Evolutionary conservation across 1,140 invertebrate species (phyloP).

Genomic region (Bombus turneri): DNA sequence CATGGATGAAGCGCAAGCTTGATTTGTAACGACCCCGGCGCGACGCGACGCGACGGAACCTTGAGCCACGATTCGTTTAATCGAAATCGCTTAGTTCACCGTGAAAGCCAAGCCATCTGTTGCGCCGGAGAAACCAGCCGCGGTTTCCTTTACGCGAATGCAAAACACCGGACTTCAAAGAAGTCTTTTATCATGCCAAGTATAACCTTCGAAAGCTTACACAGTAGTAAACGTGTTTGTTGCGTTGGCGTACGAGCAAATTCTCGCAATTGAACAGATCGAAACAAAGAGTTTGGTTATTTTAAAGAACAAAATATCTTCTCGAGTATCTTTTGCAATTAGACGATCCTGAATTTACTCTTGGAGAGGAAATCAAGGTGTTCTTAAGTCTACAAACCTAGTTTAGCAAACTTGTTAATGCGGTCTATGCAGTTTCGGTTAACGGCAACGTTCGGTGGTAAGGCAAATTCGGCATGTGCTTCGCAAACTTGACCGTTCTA

Average conservation of each 20-base stretch:
- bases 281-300: not conserved
- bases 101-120: conserved; percentile 66
- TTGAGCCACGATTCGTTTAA: conserved; percentile 58
- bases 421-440: not conserved
- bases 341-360: not conserved
- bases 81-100: conserved; percentile 57
- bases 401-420: not conserved
- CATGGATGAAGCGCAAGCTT: conserved; percentile 6
- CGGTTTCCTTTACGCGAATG: not conserved
- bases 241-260: not conserved
- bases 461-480: not conserved
- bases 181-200: not conserved
- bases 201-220: not conserved
- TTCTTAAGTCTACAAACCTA: not conserved
- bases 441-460: not conserved
- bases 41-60: conserved; percentile 20
- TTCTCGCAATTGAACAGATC: not conserved
- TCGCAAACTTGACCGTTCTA: not conserved
- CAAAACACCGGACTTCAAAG: not conserved
- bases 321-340: not conserved
- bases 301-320: not conserved
- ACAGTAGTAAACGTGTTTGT: not conserved
- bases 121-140: conserved; percentile 30
- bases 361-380: too few species aligned
- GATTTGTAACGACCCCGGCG: conserved; percentile 25